These are phyloP conservation scores for Spheniscus humboldti DNA, from an alignment of 2,797 vertebrate genomes.

Conservation along the genomic window DNA sequence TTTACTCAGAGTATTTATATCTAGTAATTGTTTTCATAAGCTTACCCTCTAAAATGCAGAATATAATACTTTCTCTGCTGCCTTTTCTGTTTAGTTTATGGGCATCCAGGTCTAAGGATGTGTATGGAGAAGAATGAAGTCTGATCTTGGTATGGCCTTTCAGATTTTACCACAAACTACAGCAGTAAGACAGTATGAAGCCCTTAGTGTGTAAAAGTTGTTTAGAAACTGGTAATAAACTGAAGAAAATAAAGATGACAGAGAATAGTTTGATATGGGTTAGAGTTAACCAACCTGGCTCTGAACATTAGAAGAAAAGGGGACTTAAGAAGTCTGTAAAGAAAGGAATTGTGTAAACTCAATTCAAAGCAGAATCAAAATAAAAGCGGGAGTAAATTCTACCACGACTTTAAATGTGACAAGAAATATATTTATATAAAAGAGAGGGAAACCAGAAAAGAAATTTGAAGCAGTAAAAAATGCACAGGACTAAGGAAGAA, in stretches of 20 bases:
- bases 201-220: neutral
- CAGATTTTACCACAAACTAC: neutral
- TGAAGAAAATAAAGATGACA: neutral
- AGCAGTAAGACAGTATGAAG: neutral
- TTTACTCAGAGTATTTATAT: neutral
- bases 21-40: neutral
- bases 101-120: neutral
- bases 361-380: neutral
- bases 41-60: neutral
- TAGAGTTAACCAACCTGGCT: neutral
- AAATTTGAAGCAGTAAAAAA: neutral
- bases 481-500: neutral
- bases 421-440: neutral
- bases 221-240: neutral
- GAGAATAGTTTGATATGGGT: neutral
- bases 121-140: neutral
- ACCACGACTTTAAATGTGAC: neutral
- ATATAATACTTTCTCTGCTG: neutral
- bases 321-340: neutral
- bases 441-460: neutral
- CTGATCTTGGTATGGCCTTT: rapidly evolving
- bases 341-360: neutral
- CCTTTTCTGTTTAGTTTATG: neutral
- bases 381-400: neutral
- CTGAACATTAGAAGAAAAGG: neutral